Evolutionary conservation across 2,797 vertebrate species (phyloP), one percentile per base, ranked within the genome.

Genomic region (Microcaecilia unicolor): DNA sequence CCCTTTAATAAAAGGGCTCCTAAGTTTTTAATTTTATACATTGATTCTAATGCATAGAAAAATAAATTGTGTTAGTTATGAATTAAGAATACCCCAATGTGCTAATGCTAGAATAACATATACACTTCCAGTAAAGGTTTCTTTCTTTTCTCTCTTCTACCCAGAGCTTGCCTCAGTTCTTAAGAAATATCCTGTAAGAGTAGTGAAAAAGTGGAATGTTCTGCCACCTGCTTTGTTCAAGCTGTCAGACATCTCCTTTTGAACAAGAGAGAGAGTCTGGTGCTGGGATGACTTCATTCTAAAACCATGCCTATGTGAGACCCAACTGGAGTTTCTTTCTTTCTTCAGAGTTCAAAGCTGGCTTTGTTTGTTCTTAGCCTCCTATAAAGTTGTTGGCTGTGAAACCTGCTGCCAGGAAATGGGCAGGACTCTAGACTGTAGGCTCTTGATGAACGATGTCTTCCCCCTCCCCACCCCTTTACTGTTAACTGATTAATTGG

Each of bases 321-420:
- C 54, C 57, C 58, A 34, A 28, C 41, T 47, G 2, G 5, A 42
- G 19, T n/a, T n/a, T 26, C 39, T 37, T 38, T 11, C 40, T 48
- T 39, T 15, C 21, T 13, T 15, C 12, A 15, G 19, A 28, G 22
- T 28, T 69, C 61, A 69, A 55, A 55, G 14, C 18, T 37, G 10
- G 25, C 48, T 69, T 63, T 67, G 51, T 73, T 44, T 44, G 35
- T 55, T 51, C 28, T 57, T 41, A 48, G 36, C 46, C 50, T 34
- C 39, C 51, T 49, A 2, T 28, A 10, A 48, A 45, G 44, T 15
- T 15, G 44, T 59, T 51, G 56, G 37, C 56, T 4, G 3, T 44
- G 44, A 48, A 64, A 46, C 35, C 14, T 41, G 15, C 36, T 23
- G 37, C 44, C 28, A 25, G 35, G 15, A 6, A 13, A 51, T 38